These are phyloP conservation scores for Mythimna loreyi DNA, from an alignment of 2,888 invertebrate genomes.

Conservation along the genomic window DNA sequence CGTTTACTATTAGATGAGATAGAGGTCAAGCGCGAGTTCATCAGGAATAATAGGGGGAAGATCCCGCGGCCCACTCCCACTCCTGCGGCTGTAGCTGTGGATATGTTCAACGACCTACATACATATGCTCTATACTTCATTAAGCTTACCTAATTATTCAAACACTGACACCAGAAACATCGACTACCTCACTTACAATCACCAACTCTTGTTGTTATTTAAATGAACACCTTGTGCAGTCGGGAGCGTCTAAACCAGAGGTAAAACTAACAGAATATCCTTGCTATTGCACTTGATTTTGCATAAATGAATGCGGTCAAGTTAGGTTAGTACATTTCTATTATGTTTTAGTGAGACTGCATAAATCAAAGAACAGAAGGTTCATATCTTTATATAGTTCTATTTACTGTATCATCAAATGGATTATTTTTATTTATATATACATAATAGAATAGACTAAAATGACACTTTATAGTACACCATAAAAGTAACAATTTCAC, in stretches of 20 bases:
- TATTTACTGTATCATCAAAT: no score
- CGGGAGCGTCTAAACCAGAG: background rate
- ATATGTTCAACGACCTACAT: no score
- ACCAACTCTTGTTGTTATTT: slow-evolving; percentile 41
- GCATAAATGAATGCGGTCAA: slow-evolving; percentile 38
- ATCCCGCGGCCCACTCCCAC: no score
- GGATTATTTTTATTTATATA: no score
- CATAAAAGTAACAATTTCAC: no score
- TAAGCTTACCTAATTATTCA: slow-evolving; percentile 31
- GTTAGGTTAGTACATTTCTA: slow-evolving; percentile 41
- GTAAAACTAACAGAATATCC: slow-evolving; percentile 24
- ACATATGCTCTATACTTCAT: slow-evolving; percentile 28
- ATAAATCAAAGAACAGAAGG: slow-evolving; percentile 10
- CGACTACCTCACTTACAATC: slow-evolving; percentile 25
- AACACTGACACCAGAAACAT: slow-evolving; percentile 3
- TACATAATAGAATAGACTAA: no score
- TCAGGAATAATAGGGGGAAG: no score
- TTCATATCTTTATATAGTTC: background rate
- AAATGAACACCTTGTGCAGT: slow-evolving; percentile 34
- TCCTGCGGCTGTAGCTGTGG: no score
- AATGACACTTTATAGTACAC: no score
- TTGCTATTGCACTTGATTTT: slow-evolving; percentile 28
- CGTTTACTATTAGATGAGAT: no score
- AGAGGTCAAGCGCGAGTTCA: no score
- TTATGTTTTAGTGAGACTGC: slow-evolving; percentile 16